These are phyloP conservation scores for Passer domesticus DNA, from an alignment of 2,113 vertebrate genomes.

Conservation along the genomic window DNA sequence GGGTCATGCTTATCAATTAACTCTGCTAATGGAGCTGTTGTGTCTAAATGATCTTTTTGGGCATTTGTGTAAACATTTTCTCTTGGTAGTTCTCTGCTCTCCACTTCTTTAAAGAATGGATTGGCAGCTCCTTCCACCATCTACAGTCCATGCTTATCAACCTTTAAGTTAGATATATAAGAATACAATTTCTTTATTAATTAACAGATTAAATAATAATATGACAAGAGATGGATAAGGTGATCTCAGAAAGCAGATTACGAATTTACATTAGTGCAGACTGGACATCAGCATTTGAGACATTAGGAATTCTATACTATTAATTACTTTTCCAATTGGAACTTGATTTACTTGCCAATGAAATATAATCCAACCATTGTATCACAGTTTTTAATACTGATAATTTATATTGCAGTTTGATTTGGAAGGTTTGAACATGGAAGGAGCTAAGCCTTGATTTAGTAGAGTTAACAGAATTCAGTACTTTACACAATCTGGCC, in stretches of 20 bases:
- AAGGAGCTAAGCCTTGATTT: neutral
- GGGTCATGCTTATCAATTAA: conserved; percentile 25
- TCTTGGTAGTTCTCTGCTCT: neutral
- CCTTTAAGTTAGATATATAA: neutral
- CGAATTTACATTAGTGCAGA: neutral
- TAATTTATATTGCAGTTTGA: neutral
- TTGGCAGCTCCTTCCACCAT: neutral
- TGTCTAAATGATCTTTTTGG: conserved; percentile 9
- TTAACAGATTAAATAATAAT: neutral
- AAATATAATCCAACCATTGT: neutral
- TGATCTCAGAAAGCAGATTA: neutral
- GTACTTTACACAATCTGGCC: neutral
- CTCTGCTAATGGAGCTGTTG: neutral
- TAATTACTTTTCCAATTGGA: neutral
- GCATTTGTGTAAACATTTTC: neutral
- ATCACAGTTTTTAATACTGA: neutral
- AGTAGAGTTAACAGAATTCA: neutral
- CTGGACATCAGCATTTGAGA: neutral
- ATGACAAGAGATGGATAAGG: neutral
- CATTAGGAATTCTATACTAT: neutral
- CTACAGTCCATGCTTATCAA: neutral
- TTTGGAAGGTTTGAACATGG: neutral
- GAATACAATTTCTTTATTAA: neutral
- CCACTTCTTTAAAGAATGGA: neutral
- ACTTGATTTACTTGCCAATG: neutral